phyloP scores from a whole-genome alignment of 2,113 vertebrate genomes.

The Myocastor coypus region DNA sequence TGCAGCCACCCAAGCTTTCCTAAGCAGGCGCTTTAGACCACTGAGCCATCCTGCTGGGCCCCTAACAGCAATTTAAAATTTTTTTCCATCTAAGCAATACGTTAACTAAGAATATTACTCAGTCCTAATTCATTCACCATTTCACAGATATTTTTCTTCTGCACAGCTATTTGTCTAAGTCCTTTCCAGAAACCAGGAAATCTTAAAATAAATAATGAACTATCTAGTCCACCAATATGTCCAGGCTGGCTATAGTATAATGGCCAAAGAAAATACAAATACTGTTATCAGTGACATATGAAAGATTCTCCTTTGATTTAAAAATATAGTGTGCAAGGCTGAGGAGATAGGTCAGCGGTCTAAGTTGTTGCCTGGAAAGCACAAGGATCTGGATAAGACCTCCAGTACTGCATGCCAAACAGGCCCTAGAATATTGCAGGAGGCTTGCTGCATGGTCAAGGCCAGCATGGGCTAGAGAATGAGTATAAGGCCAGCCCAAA shows the following conservation, averaged over 20 bases:
- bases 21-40: no score
- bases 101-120: neutral
- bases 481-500: neutral
- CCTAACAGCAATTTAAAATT: no score
- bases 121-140: neutral
- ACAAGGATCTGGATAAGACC: no score
- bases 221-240: neutral
- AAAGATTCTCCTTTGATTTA: neutral
- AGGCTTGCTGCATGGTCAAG: neutral
- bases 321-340: neutral
- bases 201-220: neutral
- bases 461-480: neutral
- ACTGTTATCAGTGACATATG: neutral
- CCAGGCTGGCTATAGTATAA: neutral
- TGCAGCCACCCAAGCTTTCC: no score
- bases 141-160: neutral
- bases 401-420: no score
- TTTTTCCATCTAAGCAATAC: neutral
- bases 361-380: no score
- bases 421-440: no score
- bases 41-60: no score
- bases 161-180: neutral
- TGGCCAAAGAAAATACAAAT: neutral
- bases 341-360: no score
- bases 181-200: neutral